These are phyloP conservation scores for Xerus rutilus DNA, from an alignment of 2,797 vertebrate species.

Conservation along the genomic window DNA sequence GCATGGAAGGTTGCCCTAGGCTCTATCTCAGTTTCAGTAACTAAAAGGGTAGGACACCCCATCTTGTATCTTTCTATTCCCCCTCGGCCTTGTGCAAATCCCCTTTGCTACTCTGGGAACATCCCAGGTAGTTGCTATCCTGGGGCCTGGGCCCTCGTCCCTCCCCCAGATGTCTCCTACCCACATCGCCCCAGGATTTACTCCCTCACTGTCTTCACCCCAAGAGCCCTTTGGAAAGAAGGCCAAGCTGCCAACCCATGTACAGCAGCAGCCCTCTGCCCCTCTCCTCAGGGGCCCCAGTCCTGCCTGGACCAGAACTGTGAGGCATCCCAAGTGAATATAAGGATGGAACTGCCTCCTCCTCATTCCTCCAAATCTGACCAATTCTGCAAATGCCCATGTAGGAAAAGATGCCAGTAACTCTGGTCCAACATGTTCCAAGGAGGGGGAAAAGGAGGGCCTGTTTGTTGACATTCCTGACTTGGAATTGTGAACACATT, in stretches of 20 bases:
- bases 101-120: background rate
- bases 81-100: background rate
- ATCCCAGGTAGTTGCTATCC: background rate
- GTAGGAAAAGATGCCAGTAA: background rate
- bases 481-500: background rate
- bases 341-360: too few species aligned
- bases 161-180: background rate
- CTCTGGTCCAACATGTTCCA: background rate
- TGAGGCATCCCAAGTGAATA: background rate
- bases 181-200: background rate
- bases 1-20: background rate
- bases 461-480: slow-evolving; percentile 44
- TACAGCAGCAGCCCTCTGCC: too few species aligned
- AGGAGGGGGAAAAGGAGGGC: background rate
- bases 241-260: too few species aligned
- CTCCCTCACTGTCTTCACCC: background rate
- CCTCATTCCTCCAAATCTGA: background rate
- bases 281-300: too few species aligned
- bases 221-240: background rate
- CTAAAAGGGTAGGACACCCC: too few species aligned
- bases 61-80: too few species aligned
- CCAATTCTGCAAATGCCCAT: background rate
- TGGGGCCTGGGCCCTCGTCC: too few species aligned
- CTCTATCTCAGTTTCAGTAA: background rate
- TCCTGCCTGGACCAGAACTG: background rate